These are phyloP conservation scores for Idaea dimidiata DNA, from an alignment of 2,888 invertebrate species.

Conservation along the genomic window DNA sequence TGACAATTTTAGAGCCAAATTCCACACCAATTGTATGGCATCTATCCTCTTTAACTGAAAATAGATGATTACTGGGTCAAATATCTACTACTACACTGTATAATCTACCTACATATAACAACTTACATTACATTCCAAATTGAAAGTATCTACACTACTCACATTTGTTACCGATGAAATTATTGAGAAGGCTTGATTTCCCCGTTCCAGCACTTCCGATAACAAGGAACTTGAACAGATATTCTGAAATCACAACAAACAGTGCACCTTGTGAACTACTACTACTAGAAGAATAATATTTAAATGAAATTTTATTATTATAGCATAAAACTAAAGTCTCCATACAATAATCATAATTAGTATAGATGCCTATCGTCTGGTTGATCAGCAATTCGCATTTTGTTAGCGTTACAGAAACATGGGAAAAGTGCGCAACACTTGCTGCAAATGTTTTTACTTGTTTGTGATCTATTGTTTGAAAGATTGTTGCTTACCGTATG, in stretches of 20 bases:
- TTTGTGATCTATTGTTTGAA: neutral
- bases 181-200: slow-evolving; percentile 90
- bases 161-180: slow-evolving; percentile 93
- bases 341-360: neutral
- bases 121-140: neutral
- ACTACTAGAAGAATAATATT: neutral
- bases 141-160: slow-evolving; percentile 81
- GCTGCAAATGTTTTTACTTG: neutral
- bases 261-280: neutral
- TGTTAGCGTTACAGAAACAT: neutral
- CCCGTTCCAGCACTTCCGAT: slow-evolving; percentile 93
- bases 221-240: slow-evolving; percentile 91
- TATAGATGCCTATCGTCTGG: neutral
- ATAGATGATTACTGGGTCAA: neutral
- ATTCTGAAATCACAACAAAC: slow-evolving; percentile 80
- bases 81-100: neutral
- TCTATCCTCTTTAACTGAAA: slow-evolving; percentile 89
- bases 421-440: neutral
- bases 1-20: slow-evolving; percentile 92
- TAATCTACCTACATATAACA: too few relatives aligned
- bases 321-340: too few relatives aligned
- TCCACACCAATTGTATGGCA: slow-evolving; percentile 93
- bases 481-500: slow-evolving; percentile 37
- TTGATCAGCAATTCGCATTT: neutral
- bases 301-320: neutral